Conservation (phyloP, 2,797 vertebrate genomes). For the Molossus alvarezi region DNA sequence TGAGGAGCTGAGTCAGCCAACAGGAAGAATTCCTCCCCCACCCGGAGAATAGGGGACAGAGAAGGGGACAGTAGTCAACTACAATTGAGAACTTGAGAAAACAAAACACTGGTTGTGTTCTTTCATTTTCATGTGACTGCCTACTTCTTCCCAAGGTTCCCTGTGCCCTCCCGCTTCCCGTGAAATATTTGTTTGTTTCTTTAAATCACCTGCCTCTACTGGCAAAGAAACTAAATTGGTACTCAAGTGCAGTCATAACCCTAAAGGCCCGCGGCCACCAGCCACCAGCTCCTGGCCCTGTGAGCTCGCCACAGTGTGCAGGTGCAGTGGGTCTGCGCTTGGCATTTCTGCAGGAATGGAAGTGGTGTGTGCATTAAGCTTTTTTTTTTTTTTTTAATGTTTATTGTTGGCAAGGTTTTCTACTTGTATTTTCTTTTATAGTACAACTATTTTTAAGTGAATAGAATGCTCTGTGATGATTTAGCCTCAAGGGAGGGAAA, state of each 20-base stretch:
- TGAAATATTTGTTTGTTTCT: slow-evolving; percentile 46
- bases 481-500: slow-evolving; percentile 61
- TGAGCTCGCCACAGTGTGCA: background rate
- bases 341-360: slow-evolving; percentile 60
- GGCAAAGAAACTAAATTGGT: slow-evolving; percentile 28
- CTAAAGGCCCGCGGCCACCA: background rate
- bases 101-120: background rate
- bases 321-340: background rate
- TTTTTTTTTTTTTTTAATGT: slow-evolving; percentile 65
- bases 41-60: background rate
- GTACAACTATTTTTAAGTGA: slow-evolving; percentile 69
- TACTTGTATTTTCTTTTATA: slow-evolving; percentile 74
- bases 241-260: background rate
- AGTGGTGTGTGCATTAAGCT: background rate
- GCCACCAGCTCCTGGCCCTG: background rate
- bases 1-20: background rate
- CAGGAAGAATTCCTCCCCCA: background rate
- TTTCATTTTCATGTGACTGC: slow-evolving; percentile 13
- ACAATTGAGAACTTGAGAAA: background rate
- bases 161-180: background rate
- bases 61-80: background rate
- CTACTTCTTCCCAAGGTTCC: background rate
- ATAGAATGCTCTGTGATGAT: slow-evolving; percentile 77
- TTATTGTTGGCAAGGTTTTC: slow-evolving; percentile 64
- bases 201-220: slow-evolving; percentile 22